Evolutionary conservation across 2,888 invertebrate species (phyloP), one percentile per base, ranked within the genome.

Genomic region (Steinernema scapterisci): DNA sequence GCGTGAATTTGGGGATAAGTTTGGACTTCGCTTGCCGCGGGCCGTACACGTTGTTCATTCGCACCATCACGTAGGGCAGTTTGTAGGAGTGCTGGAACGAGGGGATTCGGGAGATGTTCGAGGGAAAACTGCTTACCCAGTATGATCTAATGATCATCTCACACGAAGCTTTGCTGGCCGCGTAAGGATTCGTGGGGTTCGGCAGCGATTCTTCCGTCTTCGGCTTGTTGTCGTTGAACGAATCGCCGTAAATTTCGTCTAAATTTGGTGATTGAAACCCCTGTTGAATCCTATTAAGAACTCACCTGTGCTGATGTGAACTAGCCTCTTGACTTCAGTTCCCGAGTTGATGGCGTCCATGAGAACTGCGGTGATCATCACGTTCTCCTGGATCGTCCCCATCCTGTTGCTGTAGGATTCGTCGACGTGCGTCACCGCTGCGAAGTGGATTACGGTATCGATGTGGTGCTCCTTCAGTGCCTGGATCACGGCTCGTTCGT

Each of bases 211-310:
- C 71, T 71, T 86, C 86, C 25, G 83, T 81, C 71, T 86, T 86
- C 44, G 86, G 86, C 70, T 77, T 76, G 23, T 74, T 78, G 72
- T 83, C 84, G 9, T 81, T 82, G 43, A 76, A 78, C 13, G 86
- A 86, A 70, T 86, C 86, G 70, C 89, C 89, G 76, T 88, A 89
- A 9, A 88, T 87, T 75, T 88, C 89, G 78, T 88, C 88, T 80
- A 27, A 70, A 78, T n/a, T 23, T 16, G 45, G 16, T 44, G 45
- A 44, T 70, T 21, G n/a, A n/a, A n/a, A n/a, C n/a, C n/a, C n/a
- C n/a, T n/a, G n/a, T n/a, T n/a, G n/a, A n/a, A n/a, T n/a, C n/a
- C n/a, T n/a, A n/a, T n/a, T n/a, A n/a, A n/a, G n/a, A 16, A n/a
- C 38, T 9, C 70, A 83, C 84, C 85, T 75, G 86, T 86, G 74